phyloP scores from a whole-genome alignment of 2,113 vertebrate genomes.

The Rhabdornis inornatus region DNA sequence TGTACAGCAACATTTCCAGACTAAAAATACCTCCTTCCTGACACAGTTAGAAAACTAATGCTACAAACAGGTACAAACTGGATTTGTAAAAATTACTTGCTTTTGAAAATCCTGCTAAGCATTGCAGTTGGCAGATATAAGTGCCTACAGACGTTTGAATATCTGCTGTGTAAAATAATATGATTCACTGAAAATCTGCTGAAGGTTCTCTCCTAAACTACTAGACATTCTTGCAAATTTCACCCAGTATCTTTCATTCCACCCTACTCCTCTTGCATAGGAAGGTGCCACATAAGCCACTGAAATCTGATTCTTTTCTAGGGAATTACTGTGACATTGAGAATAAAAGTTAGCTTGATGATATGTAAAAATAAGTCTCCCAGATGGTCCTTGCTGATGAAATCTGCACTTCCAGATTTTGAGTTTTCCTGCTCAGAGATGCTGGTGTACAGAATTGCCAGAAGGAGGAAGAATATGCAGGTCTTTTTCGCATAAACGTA shows the following conservation, averaged over 20 bases:
- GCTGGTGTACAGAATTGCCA: neutral
- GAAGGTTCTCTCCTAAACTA: neutral
- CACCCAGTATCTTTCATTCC: neutral
- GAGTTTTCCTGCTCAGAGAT: neutral
- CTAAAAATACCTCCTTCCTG: slow-evolving; percentile 12
- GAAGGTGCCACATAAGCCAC: neutral
- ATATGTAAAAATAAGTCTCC: neutral
- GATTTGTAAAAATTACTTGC: neutral
- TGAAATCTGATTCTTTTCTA: neutral
- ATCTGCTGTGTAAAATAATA: neutral
- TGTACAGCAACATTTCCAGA: neutral
- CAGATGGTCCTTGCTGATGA: neutral
- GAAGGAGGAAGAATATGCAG: neutral
- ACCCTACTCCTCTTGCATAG: neutral
- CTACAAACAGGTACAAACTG: slow-evolving; percentile 12
- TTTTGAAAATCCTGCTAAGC: slow-evolving; percentile 11
- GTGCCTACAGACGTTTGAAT: neutral
- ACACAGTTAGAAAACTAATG: slow-evolving; percentile 4
- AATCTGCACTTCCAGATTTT: neutral
- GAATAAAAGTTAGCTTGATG: neutral
- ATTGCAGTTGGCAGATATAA: neutral
- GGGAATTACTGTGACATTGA: neutral
- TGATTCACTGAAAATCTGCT: neutral
- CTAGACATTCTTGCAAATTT: neutral
- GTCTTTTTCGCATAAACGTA: neutral